A percentile compares a stretch with the other conserved stretches of the same genome.
These are phyloP conservation scores for Acronicta alni DNA, from an alignment of 2,888 invertebrate species.

Conservation along the genomic window DNA sequence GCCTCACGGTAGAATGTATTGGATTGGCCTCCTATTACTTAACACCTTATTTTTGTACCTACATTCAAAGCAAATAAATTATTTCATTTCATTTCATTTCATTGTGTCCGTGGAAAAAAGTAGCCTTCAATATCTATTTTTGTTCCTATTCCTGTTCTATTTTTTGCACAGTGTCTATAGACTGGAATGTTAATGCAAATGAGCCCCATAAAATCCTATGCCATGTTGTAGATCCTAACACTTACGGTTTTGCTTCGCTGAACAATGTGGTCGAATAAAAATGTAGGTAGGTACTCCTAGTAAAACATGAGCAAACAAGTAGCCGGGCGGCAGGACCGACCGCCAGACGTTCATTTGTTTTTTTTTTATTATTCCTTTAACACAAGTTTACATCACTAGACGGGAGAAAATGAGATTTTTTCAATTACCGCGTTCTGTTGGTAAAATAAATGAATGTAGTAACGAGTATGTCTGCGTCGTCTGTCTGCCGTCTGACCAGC, in stretches of 20 bases:
- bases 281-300: constrained; percentile 15
- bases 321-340: constrained; percentile 41
- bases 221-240: constrained; percentile 30
- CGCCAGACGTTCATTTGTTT: constrained; percentile 60
- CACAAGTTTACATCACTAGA: constrained; percentile 74
- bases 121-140: constrained; percentile 20
- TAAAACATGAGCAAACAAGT: constrained; percentile 50
- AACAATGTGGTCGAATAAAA: constrained; percentile 41
- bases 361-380: constrained; percentile 60
- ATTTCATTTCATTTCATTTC: too few species aligned
- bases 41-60: too few species aligned
- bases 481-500: constrained; percentile 40
- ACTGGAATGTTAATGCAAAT: constrained; percentile 41
- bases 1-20: too few species aligned
- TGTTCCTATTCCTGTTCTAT: constrained; percentile 14
- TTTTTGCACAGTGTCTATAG: constrained; percentile 21
- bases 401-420: constrained; percentile 79
- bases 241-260: constrained; percentile 47
- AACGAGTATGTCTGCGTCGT: constrained; percentile 51
- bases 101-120: constrained; percentile 19
- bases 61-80: too few species aligned
- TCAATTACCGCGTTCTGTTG: constrained; percentile 77
- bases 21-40: too few species aligned
- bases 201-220: constrained; percentile 38
- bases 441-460: constrained; percentile 73